These are phyloP conservation scores for Antennarius maculatus DNA, from an alignment of 2,797 vertebrate genomes.

Conservation along the genomic window DNA sequence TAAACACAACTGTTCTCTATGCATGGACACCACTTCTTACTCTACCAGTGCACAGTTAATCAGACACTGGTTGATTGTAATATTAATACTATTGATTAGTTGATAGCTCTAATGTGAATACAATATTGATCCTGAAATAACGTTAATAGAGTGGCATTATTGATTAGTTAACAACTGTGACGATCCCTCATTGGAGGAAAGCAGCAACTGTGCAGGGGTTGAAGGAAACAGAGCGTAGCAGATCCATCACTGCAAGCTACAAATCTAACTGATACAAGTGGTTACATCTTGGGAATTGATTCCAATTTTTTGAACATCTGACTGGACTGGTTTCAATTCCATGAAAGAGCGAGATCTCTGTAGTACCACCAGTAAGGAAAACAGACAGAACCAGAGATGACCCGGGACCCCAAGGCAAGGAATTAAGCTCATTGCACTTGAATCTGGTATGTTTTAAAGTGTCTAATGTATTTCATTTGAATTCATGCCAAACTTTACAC, in stretches of 20 bases:
- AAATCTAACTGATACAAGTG: neutral
- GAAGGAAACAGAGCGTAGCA: conserved; percentile 26
- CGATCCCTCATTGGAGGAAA: conserved; percentile 36
- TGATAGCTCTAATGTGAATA: conserved; percentile 56
- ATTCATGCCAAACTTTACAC: conserved; percentile 20
- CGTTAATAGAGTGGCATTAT: conserved; percentile 60
- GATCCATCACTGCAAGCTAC: conserved; percentile 2
- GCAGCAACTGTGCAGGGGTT: conserved; percentile 60
- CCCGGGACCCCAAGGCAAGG: neutral
- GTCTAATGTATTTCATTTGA: conserved; percentile 22
- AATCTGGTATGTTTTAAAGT: conserved; percentile 11
- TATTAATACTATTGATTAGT: conserved; percentile 53
- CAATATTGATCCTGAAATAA: conserved; percentile 62
- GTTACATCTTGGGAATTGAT: neutral
- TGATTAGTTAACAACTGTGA: conserved; percentile 64
- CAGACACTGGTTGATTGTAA: conserved; percentile 51
- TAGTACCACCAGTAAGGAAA: neutral
- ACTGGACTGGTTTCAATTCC: neutral
- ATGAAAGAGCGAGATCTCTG: neutral
- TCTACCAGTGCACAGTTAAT: conserved; percentile 21
- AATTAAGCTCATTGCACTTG: conserved; percentile 12
- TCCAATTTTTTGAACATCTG: conserved; percentile 1
- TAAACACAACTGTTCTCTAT: neutral
- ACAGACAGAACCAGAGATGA: neutral
- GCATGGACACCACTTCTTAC: conserved; percentile 6